Evolutionary conservation across 2,888 invertebrate species (phyloP), one percentile per base, ranked within the genome.

Genomic region (Tenodera sinensis): DNA sequence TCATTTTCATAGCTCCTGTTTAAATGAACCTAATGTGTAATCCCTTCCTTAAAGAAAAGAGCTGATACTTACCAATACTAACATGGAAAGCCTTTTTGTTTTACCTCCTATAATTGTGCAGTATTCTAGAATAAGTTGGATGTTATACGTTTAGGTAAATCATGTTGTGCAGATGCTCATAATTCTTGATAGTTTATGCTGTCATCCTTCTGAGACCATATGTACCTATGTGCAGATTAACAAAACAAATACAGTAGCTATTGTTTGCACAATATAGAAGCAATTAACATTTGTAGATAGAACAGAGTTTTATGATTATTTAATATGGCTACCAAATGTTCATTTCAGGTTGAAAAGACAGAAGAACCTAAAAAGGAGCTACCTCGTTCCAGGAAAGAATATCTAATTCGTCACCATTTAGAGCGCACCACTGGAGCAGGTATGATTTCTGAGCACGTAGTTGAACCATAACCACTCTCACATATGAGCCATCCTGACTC

Each of bases 391-490:
- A 94, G 96, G 94, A 94, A 96, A 94, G 95, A 96, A 94, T 94
- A 95, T 93, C 92, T 93, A 91, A 95, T 96, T 92, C 95, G 96
- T 91, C 96, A 96, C 93, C 96, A 96, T 93, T 94, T 96, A 92
- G 96, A 96, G 93, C 94, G 96, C 92, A 96, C 96, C 88, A 96
- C 96, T 90, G 96, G 96, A 91, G 95, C 95, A 93, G 96, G 96
- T 96, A 93, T 92, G 92, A 91, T 71, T 71, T 71, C 20, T 71
- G 15, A 15, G 20, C 14, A n/a, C n/a, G 4, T 54, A 71, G 0
- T 71, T 12, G 42, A 84, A 34, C 84, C 12, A 28, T 84, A 14
- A 42, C 12, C 12, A 42, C 12, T 1, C 42, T 42, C 9, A 42
- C 42, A 42, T 42, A 42, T 12, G 42, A 42, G 42, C 12, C 12